Evolutionary conservation across 2,888 invertebrate species (phyloP), one percentile per base, ranked within the genome.

Genomic region (Rhodophaea formosa): DNA sequence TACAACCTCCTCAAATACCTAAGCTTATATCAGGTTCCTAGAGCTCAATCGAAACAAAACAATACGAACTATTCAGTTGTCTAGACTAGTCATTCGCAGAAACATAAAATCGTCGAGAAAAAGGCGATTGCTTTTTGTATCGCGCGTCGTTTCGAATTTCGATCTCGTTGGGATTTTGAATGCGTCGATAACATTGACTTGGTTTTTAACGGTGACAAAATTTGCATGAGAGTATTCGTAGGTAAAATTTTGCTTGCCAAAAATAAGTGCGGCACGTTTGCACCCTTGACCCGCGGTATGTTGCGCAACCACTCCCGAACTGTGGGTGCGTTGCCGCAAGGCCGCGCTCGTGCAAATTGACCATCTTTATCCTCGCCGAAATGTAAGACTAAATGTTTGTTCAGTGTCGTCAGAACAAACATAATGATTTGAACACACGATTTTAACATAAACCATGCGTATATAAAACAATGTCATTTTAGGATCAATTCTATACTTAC

Each of bases 241-340:
- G 74, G 74, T 77, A 78, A 76, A 71, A 49, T 59, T 71, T 76
- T 72, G 74, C 75, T 80, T 77, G 79, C 80, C 82, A 81, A 86
- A 88, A 86, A 80, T 83, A 79, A 82, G 82, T 81, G 78, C 78
- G 81, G 73, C 80, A 79, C 76, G 81, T 78, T 77, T 68, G 71
- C 77, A 84, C 84, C 89, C 89, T 89, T 89, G 89, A 88, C 90
- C 89, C 68, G 81, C 39, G 39, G 43, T 14, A 69, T 23, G 71
- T 88, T 89, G 80, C 82, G 82, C 79, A 87, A 88, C 68, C 61
- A 60, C 64, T 75, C 80, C 83, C 76, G 67, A 68, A 63, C 71
- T 72, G 76, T 79, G 82, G 82, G 80, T 80, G 79, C 70, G 70
- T 70, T 67, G 67, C 68, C 45, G 64, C 82, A 86, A 88, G 87